Evolutionary conservation across 2,797 vertebrate genomes (phyloP), one percentile per base, ranked within the genome.

Genomic region (Coccyzus lansbergi): DNA sequence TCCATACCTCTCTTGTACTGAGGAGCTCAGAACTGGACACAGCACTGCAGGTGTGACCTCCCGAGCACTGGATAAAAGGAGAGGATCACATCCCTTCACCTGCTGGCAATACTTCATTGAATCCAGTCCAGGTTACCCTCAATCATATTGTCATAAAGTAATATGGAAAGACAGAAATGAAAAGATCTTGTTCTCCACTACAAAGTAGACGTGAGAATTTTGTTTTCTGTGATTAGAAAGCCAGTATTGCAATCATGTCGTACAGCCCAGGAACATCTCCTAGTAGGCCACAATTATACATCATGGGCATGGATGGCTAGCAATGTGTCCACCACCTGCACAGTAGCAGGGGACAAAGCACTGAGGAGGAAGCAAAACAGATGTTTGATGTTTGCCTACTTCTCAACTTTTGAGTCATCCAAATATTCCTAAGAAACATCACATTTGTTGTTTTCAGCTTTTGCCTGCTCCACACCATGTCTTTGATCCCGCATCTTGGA

Each of bases 401-500:
- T 84, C 31, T 49, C 49, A 82, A 44, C 22, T 91, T 85, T 63
- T 44, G 56, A 76, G 52, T 82, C 40, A 67, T 29, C 51, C 52
- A 82, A 89, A 83, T 26, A 46, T 44, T 33, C 81, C 63, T 87
- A 82, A 49, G 68, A 92, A 93, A 67, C 31, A 81, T 20, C 13
- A 56, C 20, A 44, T 72, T 83, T 80, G 22, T 80, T 18, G 1
- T 76, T 81, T 71, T 92, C 69, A 81, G 48, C 31, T 79, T 95
- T 83, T 93, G 51, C 46, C n/a, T 89, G 36, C 26, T 91, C 70
- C 59, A 52, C 8, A 83, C 33, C 38, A 15, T 25, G n/a, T 51
- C 88, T 92, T 86, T 93, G 65, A 91, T 86, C 49, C 15, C 33
- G 71, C 58, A 25, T 82, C 58, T 89, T 83, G 68, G 85, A 52